phyloP scores from a whole-genome alignment of 2,113 vertebrate genomes.

The Protobothrops flavoviridis region DNA sequence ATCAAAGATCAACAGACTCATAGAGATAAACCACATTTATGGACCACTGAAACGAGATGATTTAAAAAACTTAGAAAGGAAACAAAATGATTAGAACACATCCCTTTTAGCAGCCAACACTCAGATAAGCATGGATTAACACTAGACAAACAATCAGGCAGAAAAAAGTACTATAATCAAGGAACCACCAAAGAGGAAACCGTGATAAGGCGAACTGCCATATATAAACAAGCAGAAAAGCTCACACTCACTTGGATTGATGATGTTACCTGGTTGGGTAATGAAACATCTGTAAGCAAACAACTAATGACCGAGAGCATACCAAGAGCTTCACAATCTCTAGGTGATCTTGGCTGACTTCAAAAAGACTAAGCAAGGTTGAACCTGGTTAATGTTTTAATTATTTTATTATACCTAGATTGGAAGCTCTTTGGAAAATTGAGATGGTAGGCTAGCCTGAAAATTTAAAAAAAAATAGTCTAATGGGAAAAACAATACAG shows the following conservation, averaged over 20 bases:
- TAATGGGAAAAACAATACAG: background rate
- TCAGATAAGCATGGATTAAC: background rate
- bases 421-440: background rate
- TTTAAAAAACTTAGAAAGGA: too few species aligned
- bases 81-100: too few species aligned
- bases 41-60: too few species aligned
- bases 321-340: background rate
- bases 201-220: background rate
- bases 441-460: background rate
- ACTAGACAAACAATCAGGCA: background rate
- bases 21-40: too few species aligned
- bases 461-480: background rate
- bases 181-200: background rate
- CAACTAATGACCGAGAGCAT: background rate
- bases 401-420: background rate
- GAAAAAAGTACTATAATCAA: background rate
- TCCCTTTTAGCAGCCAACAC: too few species aligned
- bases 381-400: background rate
- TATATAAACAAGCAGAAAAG: background rate
- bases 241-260: background rate
- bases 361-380: background rate
- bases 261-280: background rate
- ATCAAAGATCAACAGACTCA: too few species aligned
- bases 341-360: background rate
- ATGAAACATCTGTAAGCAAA: background rate